Conservation (phyloP, 2,797 vertebrate genomes). For the Huso huso region DNA sequence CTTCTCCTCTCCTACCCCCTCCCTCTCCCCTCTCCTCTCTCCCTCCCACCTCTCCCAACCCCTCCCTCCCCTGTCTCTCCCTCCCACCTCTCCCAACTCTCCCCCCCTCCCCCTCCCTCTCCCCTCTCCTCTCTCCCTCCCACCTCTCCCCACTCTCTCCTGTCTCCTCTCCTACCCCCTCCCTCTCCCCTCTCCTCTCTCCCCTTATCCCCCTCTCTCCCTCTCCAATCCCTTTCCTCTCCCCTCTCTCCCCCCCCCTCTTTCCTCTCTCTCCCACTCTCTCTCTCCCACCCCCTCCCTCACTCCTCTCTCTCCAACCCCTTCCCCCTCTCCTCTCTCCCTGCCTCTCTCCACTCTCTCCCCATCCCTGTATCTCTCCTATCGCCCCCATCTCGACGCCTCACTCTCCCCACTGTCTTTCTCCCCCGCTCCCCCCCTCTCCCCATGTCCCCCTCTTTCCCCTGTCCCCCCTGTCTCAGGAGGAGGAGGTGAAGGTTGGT, state of each 20-base stretch:
- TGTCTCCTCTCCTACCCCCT: slow-evolving; percentile 20
- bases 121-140: slow-evolving; percentile 13
- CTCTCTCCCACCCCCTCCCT: neutral
- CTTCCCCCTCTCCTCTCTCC: neutral
- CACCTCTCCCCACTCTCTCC: slow-evolving; percentile 16
- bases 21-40: slow-evolving; percentile 9
- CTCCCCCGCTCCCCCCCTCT: neutral
- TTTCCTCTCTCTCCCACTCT: slow-evolving; percentile 26
- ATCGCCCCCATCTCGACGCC: slow-evolving; percentile 11
- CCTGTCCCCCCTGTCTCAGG: neutral
- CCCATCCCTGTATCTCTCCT: slow-evolving; percentile 9
- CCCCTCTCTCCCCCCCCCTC: slow-evolving; percentile 26
- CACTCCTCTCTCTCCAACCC: slow-evolving; percentile 2
- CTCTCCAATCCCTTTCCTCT: slow-evolving; percentile 29
- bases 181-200: neutral
- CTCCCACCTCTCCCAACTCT: slow-evolving; percentile 26
- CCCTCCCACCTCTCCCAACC: slow-evolving; percentile 30
- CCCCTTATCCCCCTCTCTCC: slow-evolving; percentile 5
- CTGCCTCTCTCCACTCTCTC: slow-evolving; percentile 9
- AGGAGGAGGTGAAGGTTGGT: slow-evolving; percentile 48
- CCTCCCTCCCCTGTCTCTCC: slow-evolving; percentile 14
- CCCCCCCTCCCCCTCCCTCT: slow-evolving; percentile 13
- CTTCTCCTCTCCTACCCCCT: neutral
- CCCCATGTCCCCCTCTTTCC: slow-evolving; percentile 14
- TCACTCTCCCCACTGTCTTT: slow-evolving; percentile 19